These are phyloP conservation scores for Corythornis madagascariensis DNA, from an alignment of 2,113 vertebrate genomes.

Conservation along the genomic window DNA sequence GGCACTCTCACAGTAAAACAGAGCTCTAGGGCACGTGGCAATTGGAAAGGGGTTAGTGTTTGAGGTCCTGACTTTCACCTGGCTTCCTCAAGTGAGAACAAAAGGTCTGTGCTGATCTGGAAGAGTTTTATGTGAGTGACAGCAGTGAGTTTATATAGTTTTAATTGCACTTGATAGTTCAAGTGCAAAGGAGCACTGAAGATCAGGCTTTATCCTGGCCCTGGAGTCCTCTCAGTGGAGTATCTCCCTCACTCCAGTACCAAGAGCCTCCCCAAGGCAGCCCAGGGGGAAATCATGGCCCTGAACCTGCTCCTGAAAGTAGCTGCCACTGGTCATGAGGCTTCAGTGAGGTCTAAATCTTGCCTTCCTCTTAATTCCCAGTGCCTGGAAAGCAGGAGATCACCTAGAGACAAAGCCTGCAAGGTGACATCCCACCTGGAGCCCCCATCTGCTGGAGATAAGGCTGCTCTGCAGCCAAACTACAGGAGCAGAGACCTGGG, in stretches of 20 bases:
- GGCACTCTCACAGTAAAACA: not conserved
- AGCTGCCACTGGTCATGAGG: not conserved
- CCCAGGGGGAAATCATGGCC: not conserved
- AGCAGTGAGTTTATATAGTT: not conserved
- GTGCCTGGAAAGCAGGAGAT: not conserved
- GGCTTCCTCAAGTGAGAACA: not conserved
- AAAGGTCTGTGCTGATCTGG: not conserved
- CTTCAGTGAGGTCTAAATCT: not conserved
- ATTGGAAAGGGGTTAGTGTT: not conserved
- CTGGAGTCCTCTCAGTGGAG: not conserved
- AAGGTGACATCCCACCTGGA: not conserved
- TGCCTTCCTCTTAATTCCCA: not conserved
- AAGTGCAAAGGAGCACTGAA: not conserved
- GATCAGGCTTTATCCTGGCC: not conserved
- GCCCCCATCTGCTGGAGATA: not conserved
- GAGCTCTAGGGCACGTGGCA: not conserved
- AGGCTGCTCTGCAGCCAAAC: not conserved
- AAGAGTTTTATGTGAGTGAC: not conserved
- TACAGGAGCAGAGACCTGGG: not conserved
- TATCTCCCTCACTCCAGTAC: not conserved
- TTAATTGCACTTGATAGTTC: not conserved
- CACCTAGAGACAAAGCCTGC: not conserved
- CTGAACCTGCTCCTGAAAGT: not conserved
- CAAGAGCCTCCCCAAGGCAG: not conserved
- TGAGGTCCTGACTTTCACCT: not conserved